phyloP scores from a whole-genome alignment of 2,797 vertebrate species.

The Loriculus beryllinus region DNA sequence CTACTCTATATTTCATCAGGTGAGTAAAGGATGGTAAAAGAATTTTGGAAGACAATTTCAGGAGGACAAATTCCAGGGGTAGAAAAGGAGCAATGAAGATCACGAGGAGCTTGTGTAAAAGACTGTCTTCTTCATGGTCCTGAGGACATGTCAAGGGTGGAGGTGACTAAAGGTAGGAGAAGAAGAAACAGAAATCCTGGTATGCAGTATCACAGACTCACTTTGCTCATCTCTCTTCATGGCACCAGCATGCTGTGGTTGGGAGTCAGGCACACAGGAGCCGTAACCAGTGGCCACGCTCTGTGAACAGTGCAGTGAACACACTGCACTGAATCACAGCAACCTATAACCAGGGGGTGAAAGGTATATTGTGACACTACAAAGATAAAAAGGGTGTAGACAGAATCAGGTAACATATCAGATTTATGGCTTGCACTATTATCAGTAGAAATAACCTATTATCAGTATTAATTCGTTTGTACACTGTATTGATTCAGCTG shows the following conservation, averaged over 20 bases:
- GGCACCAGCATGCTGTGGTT: background rate
- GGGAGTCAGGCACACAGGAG: background rate
- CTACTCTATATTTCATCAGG: background rate
- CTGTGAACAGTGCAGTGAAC: background rate
- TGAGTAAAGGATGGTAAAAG: background rate
- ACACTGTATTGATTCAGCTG: constrained; percentile 63
- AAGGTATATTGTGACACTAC: background rate
- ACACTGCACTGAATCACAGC: background rate
- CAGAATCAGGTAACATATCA: background rate
- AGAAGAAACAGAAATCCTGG: background rate
- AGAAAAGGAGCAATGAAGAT: background rate
- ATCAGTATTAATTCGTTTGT: constrained; percentile 52
- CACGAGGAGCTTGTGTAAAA: background rate
- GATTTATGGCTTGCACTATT: background rate
- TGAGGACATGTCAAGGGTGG: background rate
- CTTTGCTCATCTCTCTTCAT: background rate
- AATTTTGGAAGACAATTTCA: background rate
- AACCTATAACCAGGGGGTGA: background rate
- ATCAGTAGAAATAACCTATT: constrained; percentile 27
- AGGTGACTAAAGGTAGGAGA: background rate
- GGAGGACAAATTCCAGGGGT: background rate
- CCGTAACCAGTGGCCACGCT: background rate
- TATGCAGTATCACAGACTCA: background rate
- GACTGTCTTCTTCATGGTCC: background rate
- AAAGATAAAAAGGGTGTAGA: background rate